A percentile compares a stretch with the other conserved stretches of the same genome.
Evolutionary conservation across 2,113 vertebrate genomes (phyloP).

Genomic region (Ia io): DNA sequence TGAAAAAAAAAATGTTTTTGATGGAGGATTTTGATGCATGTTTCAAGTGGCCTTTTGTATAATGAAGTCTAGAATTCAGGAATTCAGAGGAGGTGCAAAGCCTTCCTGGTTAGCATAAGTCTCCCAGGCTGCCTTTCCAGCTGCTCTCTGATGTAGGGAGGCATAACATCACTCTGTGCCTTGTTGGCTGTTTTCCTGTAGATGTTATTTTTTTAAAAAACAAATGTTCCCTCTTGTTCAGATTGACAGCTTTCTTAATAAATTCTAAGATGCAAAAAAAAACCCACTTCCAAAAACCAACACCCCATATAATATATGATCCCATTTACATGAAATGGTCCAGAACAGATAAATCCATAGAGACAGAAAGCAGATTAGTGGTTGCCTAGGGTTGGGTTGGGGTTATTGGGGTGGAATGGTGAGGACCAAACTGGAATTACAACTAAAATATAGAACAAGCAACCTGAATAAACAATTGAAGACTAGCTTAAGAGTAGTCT

Average conservation of each 20-base stretch:
- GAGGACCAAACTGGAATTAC: not conserved
- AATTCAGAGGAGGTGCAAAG: rapidly evolving
- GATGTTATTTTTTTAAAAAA: not conserved
- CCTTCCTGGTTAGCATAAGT: not conserved
- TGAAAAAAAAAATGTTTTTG: not conserved
- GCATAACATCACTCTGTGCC: not conserved
- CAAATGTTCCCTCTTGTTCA: not conserved
- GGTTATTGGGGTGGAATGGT: not conserved
- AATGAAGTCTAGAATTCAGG: too few relatives aligned
- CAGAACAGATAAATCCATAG: not conserved
- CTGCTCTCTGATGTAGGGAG: rapidly evolving
- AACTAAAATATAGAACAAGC: not conserved
- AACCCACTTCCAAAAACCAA: too few relatives aligned
- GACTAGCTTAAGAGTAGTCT: not conserved
- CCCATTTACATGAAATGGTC: not conserved
- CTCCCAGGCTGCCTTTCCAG: not conserved
- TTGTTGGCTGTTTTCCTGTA: not conserved
- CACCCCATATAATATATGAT: not conserved
- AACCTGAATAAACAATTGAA: not conserved
- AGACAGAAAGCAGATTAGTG: not conserved
- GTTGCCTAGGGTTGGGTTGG: too few relatives aligned
- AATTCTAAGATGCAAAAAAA: not conserved
- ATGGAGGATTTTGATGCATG: rapidly evolving
- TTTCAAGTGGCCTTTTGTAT: not conserved
- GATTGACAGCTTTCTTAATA: constrained; percentile 34